Conservation (phyloP, 2,113 vertebrate species). For the Oncorhynchus clarkii region DNA sequence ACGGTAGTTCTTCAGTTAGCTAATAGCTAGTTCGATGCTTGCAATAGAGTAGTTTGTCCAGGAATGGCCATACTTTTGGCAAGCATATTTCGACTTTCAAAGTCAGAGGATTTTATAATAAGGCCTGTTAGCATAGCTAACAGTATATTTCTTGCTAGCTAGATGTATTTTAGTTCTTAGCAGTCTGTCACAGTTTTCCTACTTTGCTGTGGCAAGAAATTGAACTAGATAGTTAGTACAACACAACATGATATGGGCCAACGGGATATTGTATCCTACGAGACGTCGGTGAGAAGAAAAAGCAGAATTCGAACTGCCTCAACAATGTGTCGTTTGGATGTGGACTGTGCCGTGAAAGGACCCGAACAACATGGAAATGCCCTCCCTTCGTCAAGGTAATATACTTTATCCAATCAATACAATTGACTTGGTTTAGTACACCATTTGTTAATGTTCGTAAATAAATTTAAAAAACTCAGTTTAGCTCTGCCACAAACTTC, state of each 20-base stretch:
- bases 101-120: constrained; percentile 1
- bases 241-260: constrained; percentile 44
- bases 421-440: background rate
- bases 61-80: constrained; percentile 27
- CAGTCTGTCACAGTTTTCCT: background rate
- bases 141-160: background rate
- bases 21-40: too few relatives aligned
- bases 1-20: too few relatives aligned
- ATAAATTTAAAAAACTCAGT: too few relatives aligned
- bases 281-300: constrained; percentile 47
- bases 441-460: background rate
- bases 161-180: background rate
- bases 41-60: background rate
- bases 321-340: constrained; percentile 42
- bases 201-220: background rate
- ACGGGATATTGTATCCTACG: constrained; percentile 26
- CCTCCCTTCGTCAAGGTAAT: constrained; percentile 48
- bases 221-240: background rate
- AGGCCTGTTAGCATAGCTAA: constrained; percentile 28
- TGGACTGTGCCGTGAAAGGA: constrained; percentile 49
- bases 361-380: constrained; percentile 42
- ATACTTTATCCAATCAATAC: background rate
- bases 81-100: background rate
- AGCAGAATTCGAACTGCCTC: constrained; percentile 22
- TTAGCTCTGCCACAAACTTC: too few relatives aligned